A percentile compares a stretch with the other conserved stretches of the same genome.
phyloP scores from a whole-genome alignment of 2,888 invertebrate species.

The Epirrita christyi region DNA sequence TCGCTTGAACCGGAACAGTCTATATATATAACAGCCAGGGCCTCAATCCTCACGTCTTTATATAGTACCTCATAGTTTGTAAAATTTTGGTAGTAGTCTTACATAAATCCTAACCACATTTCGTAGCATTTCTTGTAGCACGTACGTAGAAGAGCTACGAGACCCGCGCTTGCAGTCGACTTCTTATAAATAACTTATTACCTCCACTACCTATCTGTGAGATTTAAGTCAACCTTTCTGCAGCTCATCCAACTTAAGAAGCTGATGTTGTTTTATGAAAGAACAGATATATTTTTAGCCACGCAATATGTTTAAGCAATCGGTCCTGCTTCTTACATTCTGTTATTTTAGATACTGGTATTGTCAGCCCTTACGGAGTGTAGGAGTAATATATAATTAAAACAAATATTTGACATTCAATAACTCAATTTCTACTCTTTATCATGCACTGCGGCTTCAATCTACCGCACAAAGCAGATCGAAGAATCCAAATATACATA shows the following conservation, averaged over 20 bases:
- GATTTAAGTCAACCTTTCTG: constrained; percentile 40
- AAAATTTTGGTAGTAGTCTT: not conserved
- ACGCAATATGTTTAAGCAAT: not conserved
- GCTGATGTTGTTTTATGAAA: constrained; percentile 21
- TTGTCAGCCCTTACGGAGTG: too few relatives aligned
- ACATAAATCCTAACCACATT: constrained; percentile 30
- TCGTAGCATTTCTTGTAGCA: constrained; percentile 43
- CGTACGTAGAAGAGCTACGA: constrained; percentile 46
- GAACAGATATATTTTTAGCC: not conserved
- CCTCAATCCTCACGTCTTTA: too few relatives aligned
- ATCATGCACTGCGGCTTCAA: too few relatives aligned
- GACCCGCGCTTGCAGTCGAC: constrained; percentile 48
- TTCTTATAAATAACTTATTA: constrained; percentile 73
- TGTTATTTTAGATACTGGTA: not conserved
- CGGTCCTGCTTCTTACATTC: not conserved
- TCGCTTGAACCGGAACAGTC: too few relatives aligned
- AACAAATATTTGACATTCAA: too few relatives aligned
- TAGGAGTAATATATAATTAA: too few relatives aligned
- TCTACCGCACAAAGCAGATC: too few relatives aligned
- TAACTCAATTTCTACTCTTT: too few relatives aligned
- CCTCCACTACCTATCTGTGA: constrained; percentile 40
- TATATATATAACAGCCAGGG: too few relatives aligned
- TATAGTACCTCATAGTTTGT: not conserved
- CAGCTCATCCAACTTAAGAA: constrained; percentile 29
- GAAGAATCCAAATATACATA: too few relatives aligned